Evolutionary conservation across 2,888 invertebrate species (phyloP), one percentile per base, ranked within the genome.

Genomic region (Ophion costatus): DNA sequence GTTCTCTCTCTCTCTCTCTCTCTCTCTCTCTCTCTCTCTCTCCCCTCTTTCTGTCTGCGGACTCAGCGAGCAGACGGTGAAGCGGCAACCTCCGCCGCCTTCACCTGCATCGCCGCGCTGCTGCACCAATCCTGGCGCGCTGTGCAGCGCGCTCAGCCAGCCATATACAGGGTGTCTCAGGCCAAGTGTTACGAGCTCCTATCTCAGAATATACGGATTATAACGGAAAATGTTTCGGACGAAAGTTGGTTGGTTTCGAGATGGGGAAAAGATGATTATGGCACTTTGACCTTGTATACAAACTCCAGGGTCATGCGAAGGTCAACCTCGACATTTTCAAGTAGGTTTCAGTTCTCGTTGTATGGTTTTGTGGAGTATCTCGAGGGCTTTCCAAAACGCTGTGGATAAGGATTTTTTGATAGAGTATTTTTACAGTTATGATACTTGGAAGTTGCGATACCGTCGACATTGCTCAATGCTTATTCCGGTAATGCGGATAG

Each of bases 11-110:
- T 56, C 38, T 22, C 14, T 56, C 22, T 67, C 51, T 56, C 57
- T 29, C 29, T 42, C 24, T 73, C 61, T 73, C 73, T 38, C 74
- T 63, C 22, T 61, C 71, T 74, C 74, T 74, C 63, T 74, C 63
- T 42, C 45, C n/a, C 73, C 57, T 61, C 61, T 42, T 42, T 45
- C 61, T 42, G 0, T 51, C 11, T 14, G 80, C 51, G 74, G 80
- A 77, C 61, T 42, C 61, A 83, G 88, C 84, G 82, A 86, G 80
- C 78, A 83, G 83, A 87, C 90, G 88, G 56, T 42, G 42, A 0
- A 86, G 83, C 82, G 83, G 83, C 83, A 84, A 85, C 87, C 88
- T 80, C 79, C 86, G 80, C 84, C 69, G 45, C 84, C 86, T 82
- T 79, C 74, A 75, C 73, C 84, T 75, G 82, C 80, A 73, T 82